Evolutionary conservation across 2,797 vertebrate genomes (phyloP).

Genomic region (Vultur gryphus): DNA sequence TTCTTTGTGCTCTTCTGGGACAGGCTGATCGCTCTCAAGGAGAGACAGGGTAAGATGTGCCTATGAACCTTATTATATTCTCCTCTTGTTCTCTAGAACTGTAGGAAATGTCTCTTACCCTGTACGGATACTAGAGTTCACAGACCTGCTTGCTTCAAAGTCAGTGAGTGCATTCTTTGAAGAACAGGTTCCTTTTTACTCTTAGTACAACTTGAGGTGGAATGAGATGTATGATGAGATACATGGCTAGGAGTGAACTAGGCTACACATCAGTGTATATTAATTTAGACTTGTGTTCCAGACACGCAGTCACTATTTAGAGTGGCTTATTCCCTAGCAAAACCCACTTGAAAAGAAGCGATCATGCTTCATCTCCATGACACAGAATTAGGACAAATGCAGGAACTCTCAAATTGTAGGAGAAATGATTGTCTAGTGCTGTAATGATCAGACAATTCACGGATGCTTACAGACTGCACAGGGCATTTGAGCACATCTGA

Average conservation of each 20-base stretch:
- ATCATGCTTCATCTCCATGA: neutral
- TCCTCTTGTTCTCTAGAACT: neutral
- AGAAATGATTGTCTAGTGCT: neutral
- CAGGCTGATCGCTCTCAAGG: neutral
- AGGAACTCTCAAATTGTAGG: neutral
- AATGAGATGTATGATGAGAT: neutral
- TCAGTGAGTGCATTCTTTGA: neutral
- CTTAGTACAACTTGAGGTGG: neutral
- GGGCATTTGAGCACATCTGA: neutral
- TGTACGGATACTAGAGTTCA: neutral
- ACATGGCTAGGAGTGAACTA: neutral
- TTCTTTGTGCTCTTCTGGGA: neutral
- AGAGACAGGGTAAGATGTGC: neutral
- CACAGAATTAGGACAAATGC: neutral
- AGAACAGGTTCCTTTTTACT: neutral
- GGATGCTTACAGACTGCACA: neutral
- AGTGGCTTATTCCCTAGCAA: neutral
- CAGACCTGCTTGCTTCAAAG: neutral
- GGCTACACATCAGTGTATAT: neutral
- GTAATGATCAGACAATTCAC: neutral
- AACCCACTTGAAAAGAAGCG: neutral
- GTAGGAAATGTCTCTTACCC: neutral
- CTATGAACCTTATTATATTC: neutral
- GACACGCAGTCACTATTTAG: neutral
- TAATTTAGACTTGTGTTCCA: neutral